These are phyloP conservation scores for Ophraella communa DNA, from an alignment of 2,888 invertebrate species.

Conservation along the genomic window DNA sequence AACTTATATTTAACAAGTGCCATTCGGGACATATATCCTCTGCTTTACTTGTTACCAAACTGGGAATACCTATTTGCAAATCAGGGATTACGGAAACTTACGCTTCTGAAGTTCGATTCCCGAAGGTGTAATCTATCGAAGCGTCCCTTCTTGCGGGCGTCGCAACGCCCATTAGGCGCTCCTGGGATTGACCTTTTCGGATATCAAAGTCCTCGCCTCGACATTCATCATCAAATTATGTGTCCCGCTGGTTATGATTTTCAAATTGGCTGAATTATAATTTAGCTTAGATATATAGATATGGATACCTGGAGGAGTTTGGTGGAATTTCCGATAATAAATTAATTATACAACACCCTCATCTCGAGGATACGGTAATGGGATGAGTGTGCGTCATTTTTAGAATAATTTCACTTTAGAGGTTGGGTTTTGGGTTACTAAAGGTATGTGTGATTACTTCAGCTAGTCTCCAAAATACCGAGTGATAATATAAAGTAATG, in stretches of 20 bases:
- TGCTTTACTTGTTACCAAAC: slow-evolving; percentile 40
- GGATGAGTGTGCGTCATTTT: slow-evolving; percentile 4
- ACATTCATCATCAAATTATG: slow-evolving; percentile 57
- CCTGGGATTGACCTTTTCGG: slow-evolving; percentile 54
- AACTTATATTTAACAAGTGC: slow-evolving; percentile 31
- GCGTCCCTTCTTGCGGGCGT: slow-evolving; percentile 53
- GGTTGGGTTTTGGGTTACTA: neutral
- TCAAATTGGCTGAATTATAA: slow-evolving; percentile 39
- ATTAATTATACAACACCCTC: slow-evolving; percentile 14
- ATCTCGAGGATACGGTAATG: neutral
- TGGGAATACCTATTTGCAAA: slow-evolving; percentile 54
- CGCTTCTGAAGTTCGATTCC: slow-evolving; percentile 55
- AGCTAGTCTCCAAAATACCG: too few species aligned
- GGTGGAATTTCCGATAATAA: slow-evolving; percentile 23
- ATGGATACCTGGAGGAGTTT: slow-evolving; percentile 18
- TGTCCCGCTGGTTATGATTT: slow-evolving; percentile 40
- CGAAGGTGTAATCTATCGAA: slow-evolving; percentile 59
- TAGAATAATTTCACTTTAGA: neutral
- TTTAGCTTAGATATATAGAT: slow-evolving; percentile 38
- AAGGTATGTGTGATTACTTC: neutral
- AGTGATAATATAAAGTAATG: too few species aligned
- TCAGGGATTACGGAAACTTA: slow-evolving; percentile 58
- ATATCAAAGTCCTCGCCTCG: slow-evolving; percentile 50
- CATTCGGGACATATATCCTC: slow-evolving; percentile 31
- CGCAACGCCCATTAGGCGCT: slow-evolving; percentile 56